Evolutionary conservation across 2,113 vertebrate genomes (phyloP), one percentile per base, ranked within the genome.

Genomic region (Myanophis thanlyinensis): DNA sequence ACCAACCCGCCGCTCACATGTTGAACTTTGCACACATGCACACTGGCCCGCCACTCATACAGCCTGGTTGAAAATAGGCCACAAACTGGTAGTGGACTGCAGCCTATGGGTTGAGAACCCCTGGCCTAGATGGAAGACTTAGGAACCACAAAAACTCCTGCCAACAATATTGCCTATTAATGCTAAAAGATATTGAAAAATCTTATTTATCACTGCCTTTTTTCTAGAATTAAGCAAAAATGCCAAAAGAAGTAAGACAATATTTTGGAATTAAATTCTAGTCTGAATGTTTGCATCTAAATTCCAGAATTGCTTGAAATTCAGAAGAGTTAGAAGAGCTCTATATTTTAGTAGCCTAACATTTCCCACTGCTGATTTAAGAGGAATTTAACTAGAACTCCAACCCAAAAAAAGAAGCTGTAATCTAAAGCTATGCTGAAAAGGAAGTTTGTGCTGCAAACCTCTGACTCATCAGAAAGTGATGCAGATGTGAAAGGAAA

Each of bases 401-500:
- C 91, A 92, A 93, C 46, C 94, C 90, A 93, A 93, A 35, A 93
- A 94, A 93, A 96, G 95, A 93, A 96, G 67, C 94, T 94, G 91
- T 95, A 97, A 97, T 93, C 94, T 87, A 97, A 97, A 97, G 95
- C 95, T 95, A 95, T 93, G 94, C 67, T 85, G 93, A 92, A 94
- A 95, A 96, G 93, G 91, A 95, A 95, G 96, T 96, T 95, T 89
- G 47, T 94, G 94, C 91, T 94, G 93, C 96, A 94, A 96, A 96
- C 92, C 4, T 87, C 92, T 96, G 94, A 92, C 95, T 96, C 96
- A 97, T 96, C 97, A 95, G 87, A 93, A 97, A 97, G 44, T 93
- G 94, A 95, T 94, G 95, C 88, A 95, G 94, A 95, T 96, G 91
- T 95, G 96, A 97, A 97, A 97, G 95, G 96, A 97, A 97, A 97